Conservation (phyloP, 2,888 invertebrate genomes). For the Drosophila subquinaria region DNA sequence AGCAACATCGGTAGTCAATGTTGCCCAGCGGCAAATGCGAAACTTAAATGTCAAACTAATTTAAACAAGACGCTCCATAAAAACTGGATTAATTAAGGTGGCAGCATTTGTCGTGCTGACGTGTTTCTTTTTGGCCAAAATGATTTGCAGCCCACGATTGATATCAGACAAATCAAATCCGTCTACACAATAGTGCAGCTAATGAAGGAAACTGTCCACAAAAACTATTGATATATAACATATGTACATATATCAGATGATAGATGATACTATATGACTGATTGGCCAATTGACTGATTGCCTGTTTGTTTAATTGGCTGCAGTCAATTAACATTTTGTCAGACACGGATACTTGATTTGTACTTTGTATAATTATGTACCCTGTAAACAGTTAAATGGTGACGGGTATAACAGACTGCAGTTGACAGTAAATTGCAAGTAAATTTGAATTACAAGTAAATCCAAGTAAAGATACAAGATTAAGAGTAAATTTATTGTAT, state of each 20-base stretch:
- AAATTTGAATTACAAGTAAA: background rate
- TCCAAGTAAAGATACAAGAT: background rate
- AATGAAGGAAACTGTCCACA: conserved; percentile 40
- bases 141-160: conserved; percentile 38
- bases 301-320: conserved; percentile 45
- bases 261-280: conserved; percentile 38
- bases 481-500: background rate
- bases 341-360: conserved; percentile 47
- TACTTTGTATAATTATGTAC: conserved; percentile 27
- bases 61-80: conserved; percentile 70
- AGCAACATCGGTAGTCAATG: conserved; percentile 20
- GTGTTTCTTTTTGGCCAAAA: conserved; percentile 24
- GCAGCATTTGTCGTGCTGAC: conserved; percentile 26
- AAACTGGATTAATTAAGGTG: conserved; percentile 79
- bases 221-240: conserved; percentile 30
- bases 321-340: conserved; percentile 43
- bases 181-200: conserved; percentile 24
- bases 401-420: background rate
- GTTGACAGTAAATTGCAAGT: background rate
- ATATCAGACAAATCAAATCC: conserved; percentile 11
- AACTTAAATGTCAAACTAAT: conserved; percentile 80
- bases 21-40: conserved; percentile 40
- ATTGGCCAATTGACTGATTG: conserved; percentile 45
- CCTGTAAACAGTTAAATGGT: background rate
- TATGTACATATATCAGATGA: background rate